Evolutionary conservation across 2,113 vertebrate genomes (phyloP).

Genomic region (Prionailurus viverrinus): DNA sequence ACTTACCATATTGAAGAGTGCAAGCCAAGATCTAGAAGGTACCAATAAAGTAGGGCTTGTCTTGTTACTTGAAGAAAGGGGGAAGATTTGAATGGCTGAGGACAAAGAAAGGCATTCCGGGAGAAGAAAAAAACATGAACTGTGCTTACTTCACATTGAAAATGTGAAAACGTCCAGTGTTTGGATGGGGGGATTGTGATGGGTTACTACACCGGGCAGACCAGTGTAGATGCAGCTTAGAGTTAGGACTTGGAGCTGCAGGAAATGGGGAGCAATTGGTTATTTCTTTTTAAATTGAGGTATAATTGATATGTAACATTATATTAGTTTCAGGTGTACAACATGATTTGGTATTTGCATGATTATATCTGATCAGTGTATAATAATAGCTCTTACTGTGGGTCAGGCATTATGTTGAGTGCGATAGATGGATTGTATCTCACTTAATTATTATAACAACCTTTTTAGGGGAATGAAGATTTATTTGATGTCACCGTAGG

Average conservation of each 20-base stretch:
- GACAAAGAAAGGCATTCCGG: background rate
- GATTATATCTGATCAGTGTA: slow-evolving; percentile 24
- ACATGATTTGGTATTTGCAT: background rate
- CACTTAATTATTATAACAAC: background rate
- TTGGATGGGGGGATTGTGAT: background rate
- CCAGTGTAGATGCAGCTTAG: background rate
- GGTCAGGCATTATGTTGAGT: background rate
- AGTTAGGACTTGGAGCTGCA: background rate
- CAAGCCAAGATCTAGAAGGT: background rate
- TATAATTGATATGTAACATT: background rate
- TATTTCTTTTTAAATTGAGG: background rate
- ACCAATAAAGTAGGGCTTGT: background rate
- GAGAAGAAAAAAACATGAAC: background rate
- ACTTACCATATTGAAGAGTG: background rate
- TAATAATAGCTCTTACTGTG: slow-evolving; percentile 12
- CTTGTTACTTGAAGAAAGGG: background rate
- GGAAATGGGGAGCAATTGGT: background rate
- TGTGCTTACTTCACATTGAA: background rate
- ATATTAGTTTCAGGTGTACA: background rate
- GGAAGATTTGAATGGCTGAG: background rate
- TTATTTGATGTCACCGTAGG: background rate
- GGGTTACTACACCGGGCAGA: background rate
- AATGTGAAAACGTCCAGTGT: background rate
- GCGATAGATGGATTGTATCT: background rate
- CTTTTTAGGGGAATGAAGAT: background rate